phyloP scores from a whole-genome alignment of 2,888 invertebrate species.

The Charanyca ferruginea region DNA sequence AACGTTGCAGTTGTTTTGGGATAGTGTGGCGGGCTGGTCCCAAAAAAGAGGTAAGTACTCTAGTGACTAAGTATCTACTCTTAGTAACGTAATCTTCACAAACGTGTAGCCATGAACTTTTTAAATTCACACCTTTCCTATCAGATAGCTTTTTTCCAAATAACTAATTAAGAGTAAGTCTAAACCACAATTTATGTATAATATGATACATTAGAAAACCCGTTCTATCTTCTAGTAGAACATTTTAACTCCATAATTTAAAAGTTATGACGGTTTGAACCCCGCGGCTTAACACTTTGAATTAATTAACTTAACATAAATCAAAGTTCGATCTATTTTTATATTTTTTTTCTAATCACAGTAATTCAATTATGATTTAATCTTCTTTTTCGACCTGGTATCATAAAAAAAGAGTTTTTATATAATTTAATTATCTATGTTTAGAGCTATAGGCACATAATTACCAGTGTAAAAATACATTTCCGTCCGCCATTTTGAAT shows the following conservation, averaged over 20 bases:
- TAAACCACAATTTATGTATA: conserved; percentile 39
- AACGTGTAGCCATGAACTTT: conserved; percentile 9
- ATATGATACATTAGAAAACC: conserved; percentile 42
- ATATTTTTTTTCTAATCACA: conserved; percentile 50
- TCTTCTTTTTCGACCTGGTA: conserved; percentile 32
- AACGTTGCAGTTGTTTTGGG: too few species aligned
- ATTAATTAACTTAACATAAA: conserved; percentile 64
- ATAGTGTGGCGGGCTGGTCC: too few species aligned
- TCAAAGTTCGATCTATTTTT: conserved; percentile 60
- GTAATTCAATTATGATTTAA: conserved; percentile 63
- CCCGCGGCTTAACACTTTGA: conserved; percentile 62
- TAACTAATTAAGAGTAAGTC: conserved; percentile 46
- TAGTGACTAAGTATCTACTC: too few species aligned
- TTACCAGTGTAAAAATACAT: conserved; percentile 26
- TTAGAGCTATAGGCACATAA: not conserved
- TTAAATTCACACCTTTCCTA: conserved; percentile 35
- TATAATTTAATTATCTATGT: conserved; percentile 15
- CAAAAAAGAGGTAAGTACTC: too few species aligned
- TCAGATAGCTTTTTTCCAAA: conserved; percentile 10
- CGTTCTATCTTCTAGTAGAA: conserved; percentile 33
- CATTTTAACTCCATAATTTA: conserved; percentile 58
- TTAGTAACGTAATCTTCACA: not conserved
- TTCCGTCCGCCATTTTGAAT: conserved; percentile 42
- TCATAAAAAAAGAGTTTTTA: conserved; percentile 24
- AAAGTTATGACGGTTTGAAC: conserved; percentile 53